Base-by-base conservation (phyloP, 2,888 invertebrate species). In the Drosophila meridionalis region DNA sequence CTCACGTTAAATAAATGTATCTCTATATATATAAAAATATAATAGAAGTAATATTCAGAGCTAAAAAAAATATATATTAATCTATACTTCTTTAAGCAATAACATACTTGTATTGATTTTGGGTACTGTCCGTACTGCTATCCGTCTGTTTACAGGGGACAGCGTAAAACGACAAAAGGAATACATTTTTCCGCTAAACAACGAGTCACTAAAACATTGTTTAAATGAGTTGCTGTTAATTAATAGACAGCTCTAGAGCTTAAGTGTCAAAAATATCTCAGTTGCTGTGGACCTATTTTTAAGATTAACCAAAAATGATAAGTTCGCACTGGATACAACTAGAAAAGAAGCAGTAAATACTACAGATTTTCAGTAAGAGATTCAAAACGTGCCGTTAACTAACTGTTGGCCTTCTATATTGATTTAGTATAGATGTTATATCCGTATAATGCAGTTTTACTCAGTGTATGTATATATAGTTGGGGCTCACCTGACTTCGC, bases 401-500 rank as follows among this genome's bases (percentile, higher is more conserved):
- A 20, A 20, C 43, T 20, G 9, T 20, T 9, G 43, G 9, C 8
- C 42, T 0, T 43, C 20, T 20, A 20, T 20, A 43, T 26, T 45
- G 12, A 47, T 11, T 26, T 45, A 12, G 26, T 26, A 47, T 6
- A 12, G 3, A 12, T 47, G 5, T 28, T 20, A 26, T 12, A 45
- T 26, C 9, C 4, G 4, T 9, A 4, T 43, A 2, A 9, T 20
- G 20, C 3, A 8, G 3, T n/a, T 6, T 28, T 28, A 28, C 26
- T 11, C 26, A 28, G 47, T 28, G 3, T 12, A 47, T 45, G 28
- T 6, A 3, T 7, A 7, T 12, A 8, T 48, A 14, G 8, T 9
- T 50, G 6, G n/a, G n/a, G 32, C 50, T n/a, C 20, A 95, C 96
- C 92, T 95, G 95, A 83, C 95, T 95, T 40, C 95, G 94, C 3